phyloP scores from a whole-genome alignment of 2,797 vertebrate genomes.

The Cossypha heuglini region DNA sequence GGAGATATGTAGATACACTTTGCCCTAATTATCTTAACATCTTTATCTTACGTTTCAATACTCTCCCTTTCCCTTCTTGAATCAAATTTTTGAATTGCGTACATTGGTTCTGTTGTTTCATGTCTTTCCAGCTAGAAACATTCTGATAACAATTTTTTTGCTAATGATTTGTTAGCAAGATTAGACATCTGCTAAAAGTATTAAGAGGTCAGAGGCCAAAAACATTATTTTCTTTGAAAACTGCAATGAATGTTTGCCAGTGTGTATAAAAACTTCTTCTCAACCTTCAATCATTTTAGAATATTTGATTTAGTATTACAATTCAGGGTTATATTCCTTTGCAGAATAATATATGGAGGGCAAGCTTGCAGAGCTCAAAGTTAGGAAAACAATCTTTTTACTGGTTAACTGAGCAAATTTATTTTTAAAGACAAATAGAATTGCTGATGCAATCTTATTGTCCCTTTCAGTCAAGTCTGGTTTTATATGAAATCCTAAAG shows the following conservation, averaged over 20 bases:
- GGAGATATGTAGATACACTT: not conserved
- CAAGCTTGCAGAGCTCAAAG: constrained; percentile 29
- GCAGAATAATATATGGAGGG: constrained; percentile 45
- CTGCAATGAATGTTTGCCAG: not conserved
- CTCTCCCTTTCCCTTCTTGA: not conserved
- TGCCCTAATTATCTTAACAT: not conserved
- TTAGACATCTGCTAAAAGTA: constrained; percentile 54
- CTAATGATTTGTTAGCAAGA: constrained; percentile 48
- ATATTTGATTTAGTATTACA: constrained; percentile 57
- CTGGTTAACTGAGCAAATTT: not conserved
- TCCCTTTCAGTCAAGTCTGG: not conserved
- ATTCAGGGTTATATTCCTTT: constrained; percentile 59
- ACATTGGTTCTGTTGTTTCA: not conserved
- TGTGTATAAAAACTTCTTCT: constrained; percentile 40
- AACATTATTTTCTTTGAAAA: constrained; percentile 41
- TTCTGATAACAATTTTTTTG: constrained; percentile 18
- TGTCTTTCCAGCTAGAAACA: constrained; percentile 17
- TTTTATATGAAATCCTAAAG: not conserved
- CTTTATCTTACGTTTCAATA: not conserved
- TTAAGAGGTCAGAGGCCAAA: not conserved
- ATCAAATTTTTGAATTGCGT: not conserved
- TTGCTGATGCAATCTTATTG: not conserved
- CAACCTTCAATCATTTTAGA: constrained; percentile 51
- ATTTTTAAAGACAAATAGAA: not conserved
- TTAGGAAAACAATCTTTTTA: constrained; percentile 39